These are phyloP conservation scores for Subacronicta megacephala DNA, from an alignment of 2,888 invertebrate species.

Conservation along the genomic window DNA sequence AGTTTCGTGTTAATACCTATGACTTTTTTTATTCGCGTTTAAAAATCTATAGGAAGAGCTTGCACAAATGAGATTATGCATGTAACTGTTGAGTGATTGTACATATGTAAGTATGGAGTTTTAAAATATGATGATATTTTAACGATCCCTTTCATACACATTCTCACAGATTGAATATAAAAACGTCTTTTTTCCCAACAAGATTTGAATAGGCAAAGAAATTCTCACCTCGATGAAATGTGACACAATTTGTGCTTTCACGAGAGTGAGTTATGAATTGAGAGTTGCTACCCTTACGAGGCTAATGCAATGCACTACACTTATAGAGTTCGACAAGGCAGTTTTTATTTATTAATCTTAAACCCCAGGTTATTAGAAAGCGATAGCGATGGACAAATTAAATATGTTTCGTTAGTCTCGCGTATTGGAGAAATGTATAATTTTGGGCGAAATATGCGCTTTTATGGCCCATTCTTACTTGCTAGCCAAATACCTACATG, in stretches of 20 bases:
- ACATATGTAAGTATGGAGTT: slow-evolving; percentile 42
- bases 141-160: slow-evolving; percentile 65
- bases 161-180: slow-evolving; percentile 73
- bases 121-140: slow-evolving; percentile 65
- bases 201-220: slow-evolving; percentile 68
- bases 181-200: slow-evolving; percentile 71
- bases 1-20: slow-evolving; percentile 42
- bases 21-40: slow-evolving; percentile 31
- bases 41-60: slow-evolving; percentile 49
- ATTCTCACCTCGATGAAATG: slow-evolving; percentile 70
- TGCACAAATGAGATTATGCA: slow-evolving; percentile 38
- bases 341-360: too few relatives aligned
- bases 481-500: slow-evolving; percentile 39
- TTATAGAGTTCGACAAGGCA: too few relatives aligned
- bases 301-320: slow-evolving; percentile 60
- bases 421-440: too few relatives aligned
- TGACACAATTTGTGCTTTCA: slow-evolving; percentile 72
- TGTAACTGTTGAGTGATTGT: slow-evolving; percentile 43
- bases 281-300: slow-evolving; percentile 39
- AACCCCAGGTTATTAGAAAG: too few relatives aligned
- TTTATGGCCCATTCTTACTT: slow-evolving; percentile 6
- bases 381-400: too few relatives aligned
- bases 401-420: too few relatives aligned
- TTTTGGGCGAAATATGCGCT: background rate
- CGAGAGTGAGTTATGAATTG: slow-evolving; percentile 63